phyloP scores from a whole-genome alignment of 2,888 invertebrate species.

The Neocrepidodera transversa region DNA sequence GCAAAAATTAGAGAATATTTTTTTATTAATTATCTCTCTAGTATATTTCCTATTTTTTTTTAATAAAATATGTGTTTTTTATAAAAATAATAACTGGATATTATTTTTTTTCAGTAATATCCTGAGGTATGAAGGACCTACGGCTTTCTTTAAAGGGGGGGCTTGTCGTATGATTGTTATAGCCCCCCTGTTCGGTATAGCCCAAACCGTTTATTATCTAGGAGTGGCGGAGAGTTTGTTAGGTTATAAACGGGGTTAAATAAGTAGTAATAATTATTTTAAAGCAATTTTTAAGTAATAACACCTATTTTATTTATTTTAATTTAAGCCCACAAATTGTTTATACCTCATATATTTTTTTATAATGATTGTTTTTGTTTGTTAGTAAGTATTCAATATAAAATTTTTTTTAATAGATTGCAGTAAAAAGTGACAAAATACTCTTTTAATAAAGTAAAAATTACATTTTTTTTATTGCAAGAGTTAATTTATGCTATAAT shows the following conservation, averaged over 20 bases:
- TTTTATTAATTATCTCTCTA: too few relatives aligned
- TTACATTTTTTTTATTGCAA: too few relatives aligned
- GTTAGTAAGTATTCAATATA: background rate
- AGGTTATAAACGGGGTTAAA: constrained; percentile 55
- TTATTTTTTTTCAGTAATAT: constrained; percentile 72
- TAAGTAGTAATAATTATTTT: constrained; percentile 4
- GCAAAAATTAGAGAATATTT: too few relatives aligned
- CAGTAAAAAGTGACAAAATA: too few relatives aligned
- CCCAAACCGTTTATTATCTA: constrained; percentile 96
- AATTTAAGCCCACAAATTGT: constrained; percentile 4
- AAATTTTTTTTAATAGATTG: too few relatives aligned
- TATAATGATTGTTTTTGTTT: background rate
- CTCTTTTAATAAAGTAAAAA: too few relatives aligned
- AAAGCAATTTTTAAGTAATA: constrained; percentile 37
- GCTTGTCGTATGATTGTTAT: constrained; percentile 97
- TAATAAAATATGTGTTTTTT: too few relatives aligned
- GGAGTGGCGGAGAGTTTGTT: constrained; percentile 89
- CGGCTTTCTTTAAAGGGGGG: constrained; percentile 97
- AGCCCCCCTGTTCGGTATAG: constrained; percentile 97
- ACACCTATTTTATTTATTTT: constrained; percentile 23
- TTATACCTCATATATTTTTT: constrained; percentile 5
- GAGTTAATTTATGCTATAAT: too few relatives aligned
- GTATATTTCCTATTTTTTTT: too few relatives aligned
- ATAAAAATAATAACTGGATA: too few relatives aligned
- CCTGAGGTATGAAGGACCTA: constrained; percentile 84